phyloP scores from a whole-genome alignment of 1,140 invertebrate genomes.

The Lithobius niger region DNA sequence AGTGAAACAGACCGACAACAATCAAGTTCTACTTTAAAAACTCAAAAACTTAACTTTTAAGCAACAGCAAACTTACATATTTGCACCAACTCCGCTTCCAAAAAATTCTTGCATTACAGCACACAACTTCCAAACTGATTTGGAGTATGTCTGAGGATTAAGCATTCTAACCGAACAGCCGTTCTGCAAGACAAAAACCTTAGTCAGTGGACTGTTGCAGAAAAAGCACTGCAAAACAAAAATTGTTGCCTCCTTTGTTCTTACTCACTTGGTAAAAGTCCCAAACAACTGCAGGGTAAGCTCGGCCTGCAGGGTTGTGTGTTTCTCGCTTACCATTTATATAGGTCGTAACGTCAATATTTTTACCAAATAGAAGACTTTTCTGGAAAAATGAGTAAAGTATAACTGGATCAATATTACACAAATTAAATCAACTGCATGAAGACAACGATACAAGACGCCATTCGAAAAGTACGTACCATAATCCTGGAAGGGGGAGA shows the following conservation, averaged over 20 bases:
- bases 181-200: slow-evolving; percentile 35
- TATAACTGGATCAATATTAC: background rate
- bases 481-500: background rate
- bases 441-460: background rate
- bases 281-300: slow-evolving; percentile 66
- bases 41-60: too few relatives aligned
- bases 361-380: slow-evolving; percentile 62
- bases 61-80: slow-evolving; percentile 54
- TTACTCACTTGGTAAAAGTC: slow-evolving; percentile 54
- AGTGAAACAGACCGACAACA: too few relatives aligned
- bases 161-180: slow-evolving; percentile 82
- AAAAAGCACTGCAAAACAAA: background rate
- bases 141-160: slow-evolving; percentile 83
- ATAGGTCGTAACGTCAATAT: slow-evolving; percentile 84
- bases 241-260: background rate
- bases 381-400: slow-evolving; percentile 37
- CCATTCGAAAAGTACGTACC: background rate
- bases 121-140: slow-evolving; percentile 42
- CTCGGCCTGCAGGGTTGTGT: slow-evolving; percentile 64
- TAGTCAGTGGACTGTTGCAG: too few relatives aligned
- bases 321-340: slow-evolving; percentile 62
- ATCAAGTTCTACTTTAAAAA: too few relatives aligned
- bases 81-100: slow-evolving; percentile 82
- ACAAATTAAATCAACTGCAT: background rate
- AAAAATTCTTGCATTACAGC: slow-evolving; percentile 87